Base-by-base conservation (phyloP, 2,113 vertebrate genomes). In the Ictalurus furcatus region DNA sequence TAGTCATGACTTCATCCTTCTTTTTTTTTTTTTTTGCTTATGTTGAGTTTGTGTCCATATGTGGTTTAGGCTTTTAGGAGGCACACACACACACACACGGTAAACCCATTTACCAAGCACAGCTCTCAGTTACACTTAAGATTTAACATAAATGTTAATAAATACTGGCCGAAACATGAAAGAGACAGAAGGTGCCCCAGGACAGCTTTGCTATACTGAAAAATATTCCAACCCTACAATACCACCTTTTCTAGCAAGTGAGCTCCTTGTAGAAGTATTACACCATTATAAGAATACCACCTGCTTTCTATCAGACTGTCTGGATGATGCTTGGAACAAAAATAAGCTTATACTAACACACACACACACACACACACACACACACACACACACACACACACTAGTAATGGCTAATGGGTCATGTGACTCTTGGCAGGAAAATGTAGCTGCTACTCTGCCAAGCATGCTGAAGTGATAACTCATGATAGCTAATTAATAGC, bases 1-100 rank as follows among this genome's bases (percentile, higher is more conserved):
- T 84, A 90, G 83, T 76, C 58, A 88, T 92, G 92, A 95, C 94
- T 87, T 94, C 92, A 94, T 91, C 85, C 73, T 63, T 48, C 67
- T 84, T 85, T n/a, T 48, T 48, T 85, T 84, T 85, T n/a, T 48
- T 74, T n/a, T 84, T 52, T 40, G 80, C 82, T 79, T 69, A 67
- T 85, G 88, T 84, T 30, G 54, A 14, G 28, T 69, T 61, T 63
- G 37, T 84, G 63, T 59, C 87, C 40, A 3, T 89, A 54, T 87
- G 65, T 83, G 86, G 78, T 80, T 82, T 48, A 67, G n/a, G 85
- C 40, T 69, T 86, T 79, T 61, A 40, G 30, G 30, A 52, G 69
- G 76, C 74, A 82, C 61, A 52, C 59, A 37, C 58, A 34, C 74
- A 82, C 61, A 52, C 59, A 40, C 44, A 34, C 30, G 63, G 59